Conservation (phyloP, 1,140 invertebrate genomes). For the Pogonomyrmex barbatus region DNA sequence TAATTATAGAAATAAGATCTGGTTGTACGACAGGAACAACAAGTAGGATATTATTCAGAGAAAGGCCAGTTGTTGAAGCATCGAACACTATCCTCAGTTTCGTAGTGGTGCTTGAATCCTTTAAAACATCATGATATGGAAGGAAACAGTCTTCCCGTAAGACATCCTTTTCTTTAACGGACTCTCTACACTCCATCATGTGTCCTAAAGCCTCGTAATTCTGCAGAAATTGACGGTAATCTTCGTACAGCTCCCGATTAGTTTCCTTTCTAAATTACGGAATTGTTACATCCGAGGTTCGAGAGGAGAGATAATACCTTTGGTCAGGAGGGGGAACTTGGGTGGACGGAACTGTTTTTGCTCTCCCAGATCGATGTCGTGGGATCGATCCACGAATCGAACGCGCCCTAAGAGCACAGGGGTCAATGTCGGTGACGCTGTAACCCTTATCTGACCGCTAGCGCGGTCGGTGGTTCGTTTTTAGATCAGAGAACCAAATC, state of each 20-base stretch:
- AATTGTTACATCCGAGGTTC: too few relatives aligned
- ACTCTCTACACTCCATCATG: constrained; percentile 28
- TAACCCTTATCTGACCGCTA: too few relatives aligned
- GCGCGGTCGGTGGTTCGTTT: too few relatives aligned
- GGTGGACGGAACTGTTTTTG: too few relatives aligned
- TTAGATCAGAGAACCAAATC: too few relatives aligned
- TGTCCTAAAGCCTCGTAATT: constrained; percentile 48
- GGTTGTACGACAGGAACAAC: neutral
- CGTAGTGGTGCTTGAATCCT: neutral
- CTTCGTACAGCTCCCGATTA: constrained; percentile 17
- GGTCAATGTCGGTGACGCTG: too few relatives aligned
- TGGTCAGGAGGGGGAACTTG: too few relatives aligned
- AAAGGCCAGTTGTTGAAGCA: neutral
- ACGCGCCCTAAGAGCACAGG: too few relatives aligned
- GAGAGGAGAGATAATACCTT: too few relatives aligned
- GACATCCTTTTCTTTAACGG: neutral
- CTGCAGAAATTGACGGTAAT: constrained; percentile 69
- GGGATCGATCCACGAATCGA: too few relatives aligned
- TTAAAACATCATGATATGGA: constrained; percentile 51
- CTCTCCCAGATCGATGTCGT: too few relatives aligned
- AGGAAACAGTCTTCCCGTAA: constrained; percentile 63
- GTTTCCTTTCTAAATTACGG: constrained; percentile 13
- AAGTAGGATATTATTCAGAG: constrained; percentile 8
- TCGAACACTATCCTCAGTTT: constrained; percentile 1
- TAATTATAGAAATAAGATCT: neutral